Conservation (phyloP, 1,140 invertebrate species). For the Eueides isabella region DNA sequence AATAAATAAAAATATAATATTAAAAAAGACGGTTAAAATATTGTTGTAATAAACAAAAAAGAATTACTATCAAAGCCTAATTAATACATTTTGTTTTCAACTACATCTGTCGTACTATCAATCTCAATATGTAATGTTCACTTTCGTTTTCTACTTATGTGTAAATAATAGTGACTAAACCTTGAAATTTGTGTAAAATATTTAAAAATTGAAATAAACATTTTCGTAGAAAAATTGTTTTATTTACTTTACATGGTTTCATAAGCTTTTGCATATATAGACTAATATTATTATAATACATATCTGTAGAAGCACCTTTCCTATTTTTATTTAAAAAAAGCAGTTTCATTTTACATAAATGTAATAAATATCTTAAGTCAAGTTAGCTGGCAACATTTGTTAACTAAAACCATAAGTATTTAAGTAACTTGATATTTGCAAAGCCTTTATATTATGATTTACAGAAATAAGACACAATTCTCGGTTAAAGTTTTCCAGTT, state of each 20-base stretch:
- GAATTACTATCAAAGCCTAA: background rate
- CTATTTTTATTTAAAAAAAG: background rate
- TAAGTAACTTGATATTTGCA: too few species aligned
- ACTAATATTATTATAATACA: background rate
- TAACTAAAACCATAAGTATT: too few species aligned
- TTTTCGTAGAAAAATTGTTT: constrained; percentile 63
- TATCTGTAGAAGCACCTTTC: background rate
- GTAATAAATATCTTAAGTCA: background rate
- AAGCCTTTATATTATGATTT: too few species aligned
- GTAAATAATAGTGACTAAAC: constrained; percentile 67
- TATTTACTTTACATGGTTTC: constrained; percentile 20
- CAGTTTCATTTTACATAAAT: background rate
- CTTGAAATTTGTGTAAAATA: constrained; percentile 61
- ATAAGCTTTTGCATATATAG: background rate
- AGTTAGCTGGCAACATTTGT: background rate
- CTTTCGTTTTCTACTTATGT: constrained; percentile 37
- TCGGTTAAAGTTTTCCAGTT: too few species aligned
- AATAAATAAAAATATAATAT: constrained; percentile 9
- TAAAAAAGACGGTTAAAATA: background rate
- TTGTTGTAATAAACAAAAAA: background rate
- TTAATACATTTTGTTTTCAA: background rate
- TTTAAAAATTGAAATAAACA: constrained; percentile 75
- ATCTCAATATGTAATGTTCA: background rate
- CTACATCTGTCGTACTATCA: background rate
- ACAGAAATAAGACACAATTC: too few species aligned